Conservation (phyloP, 2,113 vertebrate species). For the Crocuta crocuta region DNA sequence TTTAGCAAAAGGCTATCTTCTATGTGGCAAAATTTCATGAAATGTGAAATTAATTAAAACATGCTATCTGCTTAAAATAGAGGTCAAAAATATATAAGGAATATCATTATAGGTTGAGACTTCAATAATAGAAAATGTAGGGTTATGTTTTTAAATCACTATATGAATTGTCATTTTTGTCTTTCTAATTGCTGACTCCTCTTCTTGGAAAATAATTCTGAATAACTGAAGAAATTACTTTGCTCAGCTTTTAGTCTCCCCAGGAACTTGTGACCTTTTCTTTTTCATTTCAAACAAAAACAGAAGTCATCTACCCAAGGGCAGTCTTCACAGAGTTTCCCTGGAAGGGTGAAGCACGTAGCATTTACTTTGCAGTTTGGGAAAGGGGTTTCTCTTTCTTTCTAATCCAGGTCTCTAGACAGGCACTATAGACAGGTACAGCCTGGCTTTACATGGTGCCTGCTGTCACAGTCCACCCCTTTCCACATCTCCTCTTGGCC, state of each 20-base stretch:
- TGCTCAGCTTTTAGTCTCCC: background rate
- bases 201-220: slow-evolving; percentile 57
- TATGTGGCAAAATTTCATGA: background rate
- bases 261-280: background rate
- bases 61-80: background rate
- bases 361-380: background rate
- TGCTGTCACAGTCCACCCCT: background rate
- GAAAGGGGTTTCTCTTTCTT: background rate
- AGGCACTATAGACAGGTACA: background rate
- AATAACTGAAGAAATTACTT: slow-evolving; percentile 47
- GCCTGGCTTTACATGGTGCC: background rate
- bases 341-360: background rate
- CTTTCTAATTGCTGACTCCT: slow-evolving; percentile 17
- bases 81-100: background rate
- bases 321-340: background rate
- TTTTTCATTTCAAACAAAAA: slow-evolving; percentile 2
- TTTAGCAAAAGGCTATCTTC: background rate
- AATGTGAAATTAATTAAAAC: background rate
- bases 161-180: background rate
- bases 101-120: background rate
- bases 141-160: background rate
- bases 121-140: background rate
- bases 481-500: background rate
- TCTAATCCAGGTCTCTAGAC: background rate
- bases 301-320: background rate